These are phyloP conservation scores for Prietella phreatophila DNA, from an alignment of 2,113 vertebrate species.

Conservation along the genomic window DNA sequence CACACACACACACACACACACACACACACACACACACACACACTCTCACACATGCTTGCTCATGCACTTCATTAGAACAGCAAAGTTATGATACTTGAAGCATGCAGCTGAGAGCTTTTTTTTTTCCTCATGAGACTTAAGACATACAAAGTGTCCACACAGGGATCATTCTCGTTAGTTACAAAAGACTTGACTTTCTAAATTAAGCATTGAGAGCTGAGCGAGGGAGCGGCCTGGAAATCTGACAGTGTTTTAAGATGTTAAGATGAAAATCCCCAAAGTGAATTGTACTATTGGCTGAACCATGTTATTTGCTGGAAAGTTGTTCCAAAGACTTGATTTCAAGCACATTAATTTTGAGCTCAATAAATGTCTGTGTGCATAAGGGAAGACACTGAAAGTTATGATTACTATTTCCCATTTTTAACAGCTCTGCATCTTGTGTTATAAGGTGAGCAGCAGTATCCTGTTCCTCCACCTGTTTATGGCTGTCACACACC, in stretches of 20 bases:
- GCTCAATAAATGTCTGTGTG: background rate
- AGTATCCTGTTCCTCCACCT: conserved; percentile 91
- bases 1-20: conserved; percentile 42
- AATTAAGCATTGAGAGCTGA: background rate
- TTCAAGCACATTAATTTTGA: background rate
- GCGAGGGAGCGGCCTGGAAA: conserved; percentile 2
- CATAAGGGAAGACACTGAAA: background rate
- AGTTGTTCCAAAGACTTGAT: conserved; percentile 17
- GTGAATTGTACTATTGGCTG: conserved; percentile 24
- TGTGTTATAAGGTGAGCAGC: conserved; percentile 79
- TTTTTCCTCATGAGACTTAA: conserved; percentile 8
- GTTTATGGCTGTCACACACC: conserved; percentile 96
- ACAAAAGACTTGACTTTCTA: conserved; percentile 4
- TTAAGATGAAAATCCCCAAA: conserved; percentile 39
- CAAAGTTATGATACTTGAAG: conserved; percentile 45
- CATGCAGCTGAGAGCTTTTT: conserved; percentile 11
- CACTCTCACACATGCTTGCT: conserved; percentile 2
- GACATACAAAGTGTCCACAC: conserved; percentile 27
- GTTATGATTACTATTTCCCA: background rate
- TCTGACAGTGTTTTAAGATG: conserved; percentile 27
- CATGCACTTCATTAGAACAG: conserved; percentile 35
- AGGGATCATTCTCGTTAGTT: conserved; percentile 32
- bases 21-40: conserved; percentile 43
- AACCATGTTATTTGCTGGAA: conserved; percentile 26
- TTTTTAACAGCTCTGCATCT: conserved; percentile 51